These are phyloP conservation scores for Pseudonaja textilis DNA, from an alignment of 2,113 vertebrate genomes.

Conservation along the genomic window DNA sequence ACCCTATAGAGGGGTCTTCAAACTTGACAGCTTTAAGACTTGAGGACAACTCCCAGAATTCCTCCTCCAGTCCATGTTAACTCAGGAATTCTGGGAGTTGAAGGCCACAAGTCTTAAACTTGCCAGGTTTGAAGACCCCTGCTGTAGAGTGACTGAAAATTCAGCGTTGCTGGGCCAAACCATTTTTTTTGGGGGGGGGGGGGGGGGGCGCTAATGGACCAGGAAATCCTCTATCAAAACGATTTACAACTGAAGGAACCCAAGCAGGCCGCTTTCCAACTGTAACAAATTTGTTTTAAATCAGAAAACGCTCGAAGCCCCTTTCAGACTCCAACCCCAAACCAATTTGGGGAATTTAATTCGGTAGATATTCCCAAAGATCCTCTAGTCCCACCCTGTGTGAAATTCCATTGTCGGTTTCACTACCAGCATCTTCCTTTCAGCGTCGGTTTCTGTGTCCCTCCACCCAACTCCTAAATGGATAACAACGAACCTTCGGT, in stretches of 20 bases:
- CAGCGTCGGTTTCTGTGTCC: background rate
- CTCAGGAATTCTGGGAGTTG: no score
- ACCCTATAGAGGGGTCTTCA: background rate
- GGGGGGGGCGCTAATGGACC: background rate
- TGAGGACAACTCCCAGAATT: no score
- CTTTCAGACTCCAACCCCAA: background rate
- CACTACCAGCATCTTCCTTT: background rate
- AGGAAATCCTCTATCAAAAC: background rate
- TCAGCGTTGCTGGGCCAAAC: background rate
- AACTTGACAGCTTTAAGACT: no score
- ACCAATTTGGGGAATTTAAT: background rate
- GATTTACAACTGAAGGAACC: background rate
- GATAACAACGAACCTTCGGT: slow-evolving; percentile 21
- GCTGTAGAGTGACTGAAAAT: background rate
- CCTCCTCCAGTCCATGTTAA: no score
- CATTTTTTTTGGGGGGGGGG: background rate
- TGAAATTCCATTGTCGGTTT: background rate
- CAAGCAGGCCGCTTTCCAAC: background rate
- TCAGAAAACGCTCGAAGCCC: background rate
- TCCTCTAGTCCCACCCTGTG: background rate
- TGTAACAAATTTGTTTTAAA: background rate
- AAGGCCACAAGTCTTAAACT: no score
- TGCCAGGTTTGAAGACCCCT: no score
- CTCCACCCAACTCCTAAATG: background rate
- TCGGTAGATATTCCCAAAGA: background rate